A percentile compares a stretch with the other conserved stretches of the same genome.
Conservation (phyloP, 2,888 invertebrate species). For the Pammene fasciana region DNA sequence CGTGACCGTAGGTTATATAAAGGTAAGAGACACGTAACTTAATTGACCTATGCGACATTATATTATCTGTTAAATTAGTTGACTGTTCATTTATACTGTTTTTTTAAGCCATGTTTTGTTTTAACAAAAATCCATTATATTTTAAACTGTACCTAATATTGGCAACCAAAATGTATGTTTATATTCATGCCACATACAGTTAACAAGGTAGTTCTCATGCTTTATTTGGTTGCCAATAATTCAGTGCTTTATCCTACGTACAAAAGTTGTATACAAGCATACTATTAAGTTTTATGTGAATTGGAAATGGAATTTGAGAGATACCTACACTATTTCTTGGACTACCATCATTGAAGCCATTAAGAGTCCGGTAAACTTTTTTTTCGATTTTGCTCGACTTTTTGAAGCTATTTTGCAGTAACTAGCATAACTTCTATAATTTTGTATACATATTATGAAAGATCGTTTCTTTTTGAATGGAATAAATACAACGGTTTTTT, state of each 20-base stretch:
- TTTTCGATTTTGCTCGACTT: too few relatives aligned
- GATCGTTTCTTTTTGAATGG: too few relatives aligned
- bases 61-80: conserved; percentile 19
- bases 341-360: too few relatives aligned
- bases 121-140: too few relatives aligned
- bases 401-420: too few relatives aligned
- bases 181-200: background rate
- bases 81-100: conserved; percentile 14
- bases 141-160: background rate
- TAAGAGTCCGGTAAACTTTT: too few relatives aligned
- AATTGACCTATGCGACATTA: background rate
- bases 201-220: background rate
- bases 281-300: background rate
- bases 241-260: background rate
- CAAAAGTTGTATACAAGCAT: background rate
- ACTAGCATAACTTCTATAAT: too few relatives aligned
- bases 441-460: too few relatives aligned
- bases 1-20: background rate
- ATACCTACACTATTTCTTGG: too few relatives aligned
- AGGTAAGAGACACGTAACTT: too few relatives aligned
- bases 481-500: too few relatives aligned
- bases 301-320: background rate
- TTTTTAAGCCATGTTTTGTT: conserved; percentile 3
- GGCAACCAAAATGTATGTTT: background rate
- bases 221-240: background rate